Conservation (phyloP, 2,888 invertebrate species). For the Lasius platythorax region DNA sequence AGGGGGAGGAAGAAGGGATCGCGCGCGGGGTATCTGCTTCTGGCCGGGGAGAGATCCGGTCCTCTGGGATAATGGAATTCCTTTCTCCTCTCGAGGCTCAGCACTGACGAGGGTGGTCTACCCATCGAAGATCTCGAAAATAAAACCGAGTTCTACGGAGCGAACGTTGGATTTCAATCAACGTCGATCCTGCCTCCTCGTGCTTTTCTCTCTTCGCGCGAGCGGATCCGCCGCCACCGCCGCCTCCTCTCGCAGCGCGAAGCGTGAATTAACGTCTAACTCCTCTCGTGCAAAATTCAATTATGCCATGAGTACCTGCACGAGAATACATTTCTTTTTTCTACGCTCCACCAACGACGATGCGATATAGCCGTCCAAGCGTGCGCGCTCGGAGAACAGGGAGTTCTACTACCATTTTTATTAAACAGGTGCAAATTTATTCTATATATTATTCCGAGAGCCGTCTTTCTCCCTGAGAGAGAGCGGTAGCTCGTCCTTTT, state of each 20-base stretch:
- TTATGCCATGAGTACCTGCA: slow-evolving; percentile 31
- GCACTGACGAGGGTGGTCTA: slow-evolving; percentile 43
- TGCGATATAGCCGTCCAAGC: slow-evolving; percentile 5
- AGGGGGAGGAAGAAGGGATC: not conserved
- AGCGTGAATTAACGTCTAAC: slow-evolving; percentile 56
- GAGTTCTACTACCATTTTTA: slow-evolving; percentile 1
- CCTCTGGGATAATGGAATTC: slow-evolving; percentile 77
- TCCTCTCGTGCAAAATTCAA: slow-evolving; percentile 52
- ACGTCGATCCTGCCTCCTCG: slow-evolving; percentile 62
- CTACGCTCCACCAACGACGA: not conserved
- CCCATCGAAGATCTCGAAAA: slow-evolving; percentile 60
- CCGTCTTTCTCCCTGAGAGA: not conserved
- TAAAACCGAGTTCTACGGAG: slow-evolving; percentile 63
- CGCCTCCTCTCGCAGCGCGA: slow-evolving; percentile 24
- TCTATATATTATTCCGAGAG: slow-evolving; percentile 17
- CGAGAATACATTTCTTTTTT: slow-evolving; percentile 23
- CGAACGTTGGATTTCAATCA: slow-evolving; percentile 63
- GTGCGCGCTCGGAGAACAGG: not conserved
- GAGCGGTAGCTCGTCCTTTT: not conserved
- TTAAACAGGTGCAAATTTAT: slow-evolving; percentile 41
- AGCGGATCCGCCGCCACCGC: not conserved
- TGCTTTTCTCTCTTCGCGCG: slow-evolving; percentile 58
- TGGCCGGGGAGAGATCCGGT: slow-evolving; percentile 55
- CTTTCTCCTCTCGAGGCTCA: slow-evolving; percentile 63
- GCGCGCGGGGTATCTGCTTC: slow-evolving; percentile 48